Evolutionary conservation across 2,888 invertebrate genomes (phyloP).

Genomic region (Hartigia nigra): DNA sequence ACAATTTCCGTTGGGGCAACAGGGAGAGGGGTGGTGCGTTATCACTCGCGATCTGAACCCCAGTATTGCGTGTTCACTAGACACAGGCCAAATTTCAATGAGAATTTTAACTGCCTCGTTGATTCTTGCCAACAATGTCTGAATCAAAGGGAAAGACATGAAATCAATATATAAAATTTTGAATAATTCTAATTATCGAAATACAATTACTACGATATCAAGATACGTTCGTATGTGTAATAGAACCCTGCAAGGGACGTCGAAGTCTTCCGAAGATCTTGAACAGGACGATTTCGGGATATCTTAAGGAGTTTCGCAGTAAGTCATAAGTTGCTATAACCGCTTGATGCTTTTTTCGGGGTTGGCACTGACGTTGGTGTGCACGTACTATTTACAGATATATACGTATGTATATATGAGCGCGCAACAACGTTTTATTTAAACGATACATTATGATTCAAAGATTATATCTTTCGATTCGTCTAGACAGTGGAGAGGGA

Average conservation of each 20-base stretch:
- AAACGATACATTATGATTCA: constrained; percentile 63
- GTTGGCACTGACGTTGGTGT: background rate
- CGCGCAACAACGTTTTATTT: constrained; percentile 49
- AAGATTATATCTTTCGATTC: constrained; percentile 62
- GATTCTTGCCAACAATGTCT: background rate
- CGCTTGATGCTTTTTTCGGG: background rate
- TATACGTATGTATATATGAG: background rate
- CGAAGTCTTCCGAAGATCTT: background rate
- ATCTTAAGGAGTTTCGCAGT: background rate
- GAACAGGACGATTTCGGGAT: background rate
- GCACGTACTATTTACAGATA: background rate
- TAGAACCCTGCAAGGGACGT: background rate
- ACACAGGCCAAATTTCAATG: background rate
- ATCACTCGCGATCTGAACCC: background rate
- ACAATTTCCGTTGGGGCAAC: background rate
- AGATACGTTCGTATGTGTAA: background rate
- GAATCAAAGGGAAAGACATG: background rate
- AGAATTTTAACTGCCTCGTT: background rate
- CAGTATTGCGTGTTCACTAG: background rate
- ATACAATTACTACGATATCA: background rate
- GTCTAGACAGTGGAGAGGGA: constrained; percentile 61
- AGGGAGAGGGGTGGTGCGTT: background rate
- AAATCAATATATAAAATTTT: background rate
- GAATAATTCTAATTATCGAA: background rate
- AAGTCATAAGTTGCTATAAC: background rate